Evolutionary conservation across 2,888 invertebrate species (phyloP).

Genomic region (Serripes groenlandicus): DNA sequence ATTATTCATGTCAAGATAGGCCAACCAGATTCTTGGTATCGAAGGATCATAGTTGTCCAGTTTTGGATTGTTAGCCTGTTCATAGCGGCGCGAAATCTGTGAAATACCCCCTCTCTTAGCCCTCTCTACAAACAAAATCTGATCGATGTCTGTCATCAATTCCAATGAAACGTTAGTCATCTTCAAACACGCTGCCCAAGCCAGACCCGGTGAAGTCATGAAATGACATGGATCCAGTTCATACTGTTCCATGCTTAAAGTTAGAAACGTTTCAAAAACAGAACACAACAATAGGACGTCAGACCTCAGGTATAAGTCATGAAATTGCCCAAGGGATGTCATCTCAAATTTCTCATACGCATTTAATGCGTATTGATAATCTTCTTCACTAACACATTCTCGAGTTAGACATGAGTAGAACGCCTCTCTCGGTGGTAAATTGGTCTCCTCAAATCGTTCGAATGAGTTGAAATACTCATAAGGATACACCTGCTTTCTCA

Average conservation of each 20-base stretch:
- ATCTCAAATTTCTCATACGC: slow-evolving; percentile 10
- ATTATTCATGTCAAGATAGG: slow-evolving; percentile 25
- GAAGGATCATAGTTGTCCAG: slow-evolving; percentile 8
- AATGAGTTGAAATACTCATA: slow-evolving; percentile 36
- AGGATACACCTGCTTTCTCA: slow-evolving; percentile 40
- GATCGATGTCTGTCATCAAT: slow-evolving; percentile 19
- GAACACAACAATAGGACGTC: no score
- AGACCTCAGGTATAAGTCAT: slow-evolving; percentile 31
- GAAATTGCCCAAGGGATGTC: slow-evolving; percentile 21
- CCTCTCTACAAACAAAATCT: slow-evolving; percentile 8
- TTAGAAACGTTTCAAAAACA: slow-evolving; percentile 37
- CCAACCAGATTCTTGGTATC: neutral
- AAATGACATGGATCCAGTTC: slow-evolving; percentile 49
- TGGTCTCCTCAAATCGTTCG: slow-evolving; percentile 10
- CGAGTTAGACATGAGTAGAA: slow-evolving; percentile 18
- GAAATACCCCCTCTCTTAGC: slow-evolving; percentile 24
- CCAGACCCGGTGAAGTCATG: slow-evolving; percentile 47
- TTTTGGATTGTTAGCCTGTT: slow-evolving; percentile 6
- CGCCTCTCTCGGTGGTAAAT: slow-evolving; percentile 7
- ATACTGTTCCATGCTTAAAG: slow-evolving; percentile 40
- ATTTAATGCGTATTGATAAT: slow-evolving; percentile 10
- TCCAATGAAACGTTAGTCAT: slow-evolving; percentile 19
- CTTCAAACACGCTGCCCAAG: slow-evolving; percentile 34
- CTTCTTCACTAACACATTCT: slow-evolving; percentile 8
- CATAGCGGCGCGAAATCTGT: neutral